Evolutionary conservation across 2,797 vertebrate species (phyloP).

Genomic region (Malacoctenus gilli): DNA sequence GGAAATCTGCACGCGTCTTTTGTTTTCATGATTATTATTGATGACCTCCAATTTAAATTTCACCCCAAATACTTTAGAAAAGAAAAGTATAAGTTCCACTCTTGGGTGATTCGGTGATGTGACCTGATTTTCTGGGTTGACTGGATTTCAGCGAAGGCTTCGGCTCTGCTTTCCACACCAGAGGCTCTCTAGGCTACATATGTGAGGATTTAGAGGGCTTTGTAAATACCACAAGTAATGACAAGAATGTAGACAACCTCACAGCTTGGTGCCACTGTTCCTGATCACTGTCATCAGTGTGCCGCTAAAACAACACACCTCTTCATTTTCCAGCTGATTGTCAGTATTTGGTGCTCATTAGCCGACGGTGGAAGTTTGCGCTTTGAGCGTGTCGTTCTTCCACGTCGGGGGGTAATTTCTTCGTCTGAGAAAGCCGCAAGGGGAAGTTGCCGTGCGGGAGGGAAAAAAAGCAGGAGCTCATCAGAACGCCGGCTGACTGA

Average conservation of each 20-base stretch:
- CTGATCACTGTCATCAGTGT: conserved; percentile 31
- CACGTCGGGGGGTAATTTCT: not conserved
- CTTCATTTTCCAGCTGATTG: conserved; percentile 19
- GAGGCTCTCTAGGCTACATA: conserved; percentile 12
- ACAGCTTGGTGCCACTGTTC: conserved; percentile 46
- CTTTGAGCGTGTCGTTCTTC: conserved; percentile 13
- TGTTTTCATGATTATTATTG: no score
- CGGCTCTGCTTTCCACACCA: conserved; percentile 14
- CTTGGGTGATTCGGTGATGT: no score
- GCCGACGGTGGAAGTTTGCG: not conserved
- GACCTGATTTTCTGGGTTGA: no score
- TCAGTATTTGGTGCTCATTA: conserved; percentile 13
- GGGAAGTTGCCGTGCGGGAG: not conserved
- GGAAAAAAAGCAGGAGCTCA: not conserved
- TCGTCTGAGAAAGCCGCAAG: not conserved
- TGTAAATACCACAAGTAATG: conserved; percentile 49
- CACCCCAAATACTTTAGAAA: no score
- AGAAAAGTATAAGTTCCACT: no score
- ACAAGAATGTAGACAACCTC: conserved; percentile 70
- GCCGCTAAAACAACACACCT: conserved; percentile 40
- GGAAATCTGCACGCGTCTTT: no score
- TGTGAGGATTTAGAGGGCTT: conserved; percentile 29
- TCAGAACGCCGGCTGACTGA: not conserved
- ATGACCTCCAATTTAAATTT: no score
- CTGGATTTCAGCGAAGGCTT: conserved; percentile 9